Conservation (phyloP, 2,888 invertebrate species). For the Uropetala carovei region DNA sequence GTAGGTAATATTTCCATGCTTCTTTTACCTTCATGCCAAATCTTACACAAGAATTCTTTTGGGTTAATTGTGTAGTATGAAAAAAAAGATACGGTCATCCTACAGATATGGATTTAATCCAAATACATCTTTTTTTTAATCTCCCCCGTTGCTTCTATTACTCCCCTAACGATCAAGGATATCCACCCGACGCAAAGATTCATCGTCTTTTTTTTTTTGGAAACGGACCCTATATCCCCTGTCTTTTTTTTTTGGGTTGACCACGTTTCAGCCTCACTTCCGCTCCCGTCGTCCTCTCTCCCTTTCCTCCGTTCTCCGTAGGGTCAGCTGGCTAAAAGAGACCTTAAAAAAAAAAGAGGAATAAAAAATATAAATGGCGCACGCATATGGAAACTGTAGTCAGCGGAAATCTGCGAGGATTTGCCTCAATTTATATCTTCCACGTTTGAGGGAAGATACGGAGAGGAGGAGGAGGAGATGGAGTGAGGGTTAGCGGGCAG, state of each 20-base stretch:
- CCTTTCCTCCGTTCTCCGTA: background rate
- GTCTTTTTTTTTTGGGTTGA: background rate
- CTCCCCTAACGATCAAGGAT: background rate
- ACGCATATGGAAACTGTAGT: conserved; percentile 29
- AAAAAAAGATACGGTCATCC: no score
- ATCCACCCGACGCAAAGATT: background rate
- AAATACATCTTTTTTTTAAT: no score
- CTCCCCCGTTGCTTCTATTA: no score
- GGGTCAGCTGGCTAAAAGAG: background rate
- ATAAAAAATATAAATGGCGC: conserved; percentile 8
- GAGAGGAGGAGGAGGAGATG: background rate
- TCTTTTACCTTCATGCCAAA: no score
- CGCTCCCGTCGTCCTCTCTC: background rate
- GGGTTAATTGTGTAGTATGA: no score
- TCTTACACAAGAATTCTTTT: no score
- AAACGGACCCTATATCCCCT: background rate
- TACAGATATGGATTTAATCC: no score
- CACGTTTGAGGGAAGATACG: background rate
- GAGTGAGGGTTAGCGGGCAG: background rate
- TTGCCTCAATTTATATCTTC: conserved; percentile 49
- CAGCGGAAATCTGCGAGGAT: conserved; percentile 47
- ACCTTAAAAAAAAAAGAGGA: background rate
- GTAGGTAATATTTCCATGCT: no score
- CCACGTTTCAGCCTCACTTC: background rate
- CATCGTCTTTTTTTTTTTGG: background rate